A percentile compares a stretch with the other conserved stretches of the same genome.
Evolutionary conservation across 2,113 vertebrate genomes (phyloP).

Genomic region (Spermophilus dauricus): DNA sequence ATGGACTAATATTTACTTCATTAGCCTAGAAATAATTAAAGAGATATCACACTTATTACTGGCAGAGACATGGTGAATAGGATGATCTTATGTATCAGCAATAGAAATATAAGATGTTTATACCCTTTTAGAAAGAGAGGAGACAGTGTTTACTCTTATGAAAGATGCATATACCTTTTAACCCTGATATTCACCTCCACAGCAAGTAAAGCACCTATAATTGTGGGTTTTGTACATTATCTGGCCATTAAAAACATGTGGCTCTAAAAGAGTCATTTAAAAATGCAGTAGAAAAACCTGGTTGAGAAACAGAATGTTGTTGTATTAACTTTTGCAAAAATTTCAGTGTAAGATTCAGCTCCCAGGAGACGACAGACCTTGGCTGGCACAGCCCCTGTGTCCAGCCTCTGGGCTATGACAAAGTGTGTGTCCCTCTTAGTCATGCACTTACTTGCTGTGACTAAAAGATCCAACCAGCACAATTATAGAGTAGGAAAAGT

Average conservation of each 20-base stretch:
- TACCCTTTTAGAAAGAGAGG: background rate
- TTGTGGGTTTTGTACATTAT: background rate
- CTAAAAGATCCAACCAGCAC: too few relatives aligned
- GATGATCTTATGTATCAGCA: background rate
- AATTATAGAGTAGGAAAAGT: too few relatives aligned
- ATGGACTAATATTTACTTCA: too few relatives aligned
- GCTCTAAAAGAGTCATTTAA: background rate
- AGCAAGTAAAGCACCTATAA: background rate
- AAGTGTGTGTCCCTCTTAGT: background rate
- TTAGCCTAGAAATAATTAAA: background rate
- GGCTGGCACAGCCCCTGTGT: accelerated
- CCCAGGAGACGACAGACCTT: background rate
- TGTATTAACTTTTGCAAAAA: background rate
- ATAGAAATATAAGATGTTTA: background rate
- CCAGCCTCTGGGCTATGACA: background rate
- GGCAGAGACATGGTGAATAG: background rate
- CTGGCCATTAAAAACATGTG: background rate
- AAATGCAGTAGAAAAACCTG: background rate
- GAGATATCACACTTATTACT: background rate
- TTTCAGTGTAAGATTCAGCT: background rate
- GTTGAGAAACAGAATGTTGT: background rate
- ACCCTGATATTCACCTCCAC: background rate
- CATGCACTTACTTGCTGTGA: too few relatives aligned
- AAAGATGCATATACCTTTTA: background rate
- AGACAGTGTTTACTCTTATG: background rate